Percentiles rank a stretch among this genome's conserved stretches.
Evolutionary conservation across 2,888 invertebrate genomes (phyloP).

Genomic region (Monochamus alternatus): DNA sequence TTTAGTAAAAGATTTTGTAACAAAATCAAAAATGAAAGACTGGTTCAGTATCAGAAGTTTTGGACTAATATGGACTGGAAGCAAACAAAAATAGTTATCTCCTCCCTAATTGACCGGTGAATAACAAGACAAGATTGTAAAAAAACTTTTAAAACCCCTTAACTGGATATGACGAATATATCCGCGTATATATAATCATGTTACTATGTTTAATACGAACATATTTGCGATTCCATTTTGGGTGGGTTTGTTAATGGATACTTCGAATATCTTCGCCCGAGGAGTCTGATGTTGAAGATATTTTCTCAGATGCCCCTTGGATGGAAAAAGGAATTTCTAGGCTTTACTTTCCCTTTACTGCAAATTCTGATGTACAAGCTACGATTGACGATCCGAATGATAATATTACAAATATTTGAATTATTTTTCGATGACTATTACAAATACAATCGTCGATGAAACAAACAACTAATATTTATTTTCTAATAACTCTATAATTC

Average conservation of each 20-base stretch:
- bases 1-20: constrained; percentile 39
- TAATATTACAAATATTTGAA: constrained; percentile 23
- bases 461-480: neutral
- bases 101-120: too few relatives aligned
- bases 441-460: neutral
- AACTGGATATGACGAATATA: constrained; percentile 25
- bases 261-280: neutral
- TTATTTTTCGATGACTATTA: neutral
- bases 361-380: constrained; percentile 25
- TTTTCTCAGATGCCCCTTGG: constrained; percentile 16
- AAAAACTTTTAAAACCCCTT: too few relatives aligned
- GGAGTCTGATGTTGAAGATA: constrained; percentile 13
- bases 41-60: too few relatives aligned
- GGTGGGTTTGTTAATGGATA: neutral
- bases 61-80: too few relatives aligned
- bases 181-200: constrained; percentile 9
- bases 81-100: too few relatives aligned
- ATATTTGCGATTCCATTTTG: neutral
- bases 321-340: constrained; percentile 28
- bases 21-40: constrained; percentile 38
- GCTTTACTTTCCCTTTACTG: constrained; percentile 19
- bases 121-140: too few relatives aligned
- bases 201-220: neutral
- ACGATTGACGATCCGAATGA: constrained; percentile 5
- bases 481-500: neutral